phyloP scores from a whole-genome alignment of 2,797 vertebrate species.

The Neosalanx taihuensis region DNA sequence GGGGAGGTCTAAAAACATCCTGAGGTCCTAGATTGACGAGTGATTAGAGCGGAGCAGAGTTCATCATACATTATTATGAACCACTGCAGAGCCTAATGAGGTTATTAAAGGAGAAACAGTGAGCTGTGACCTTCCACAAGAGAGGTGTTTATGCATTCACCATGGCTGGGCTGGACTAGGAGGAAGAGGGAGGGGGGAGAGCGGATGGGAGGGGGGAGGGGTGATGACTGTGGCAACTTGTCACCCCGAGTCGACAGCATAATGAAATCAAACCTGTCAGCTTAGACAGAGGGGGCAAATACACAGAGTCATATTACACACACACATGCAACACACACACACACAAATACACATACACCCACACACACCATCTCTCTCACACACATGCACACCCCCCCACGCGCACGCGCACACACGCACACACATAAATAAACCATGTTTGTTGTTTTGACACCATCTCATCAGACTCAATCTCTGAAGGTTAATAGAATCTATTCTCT shows the following conservation, averaged over 20 bases:
- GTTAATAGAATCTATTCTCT: constrained; percentile 51
- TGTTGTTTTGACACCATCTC: constrained; percentile 38
- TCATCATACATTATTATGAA: constrained; percentile 39
- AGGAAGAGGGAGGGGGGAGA: constrained; percentile 19
- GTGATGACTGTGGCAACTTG: constrained; percentile 29
- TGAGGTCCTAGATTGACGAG: constrained; percentile 33
- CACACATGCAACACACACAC: constrained; percentile 1
- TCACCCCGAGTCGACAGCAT: constrained; percentile 23
- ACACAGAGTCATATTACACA: constrained; percentile 32
- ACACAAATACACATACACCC: constrained; percentile 2
- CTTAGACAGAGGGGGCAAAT: constrained; percentile 38
- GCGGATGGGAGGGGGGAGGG: not conserved
- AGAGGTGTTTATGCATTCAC: constrained; percentile 46
- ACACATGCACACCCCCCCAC: constrained; percentile 12
- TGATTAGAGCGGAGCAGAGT: constrained; percentile 40
- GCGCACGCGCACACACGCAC: constrained; percentile 13
- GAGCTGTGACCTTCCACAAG: constrained; percentile 42
- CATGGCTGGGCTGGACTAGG: constrained; percentile 36
- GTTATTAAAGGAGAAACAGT: constrained; percentile 49
- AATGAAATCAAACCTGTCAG: constrained; percentile 54
- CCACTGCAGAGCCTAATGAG: constrained; percentile 44
- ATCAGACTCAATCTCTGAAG: constrained; percentile 37
- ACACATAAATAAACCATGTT: constrained; percentile 27
- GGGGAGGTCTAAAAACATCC: constrained; percentile 28
- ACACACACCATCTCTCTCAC: not conserved